phyloP scores from a whole-genome alignment of 1,140 invertebrate species.

The Orchestia grillus region DNA sequence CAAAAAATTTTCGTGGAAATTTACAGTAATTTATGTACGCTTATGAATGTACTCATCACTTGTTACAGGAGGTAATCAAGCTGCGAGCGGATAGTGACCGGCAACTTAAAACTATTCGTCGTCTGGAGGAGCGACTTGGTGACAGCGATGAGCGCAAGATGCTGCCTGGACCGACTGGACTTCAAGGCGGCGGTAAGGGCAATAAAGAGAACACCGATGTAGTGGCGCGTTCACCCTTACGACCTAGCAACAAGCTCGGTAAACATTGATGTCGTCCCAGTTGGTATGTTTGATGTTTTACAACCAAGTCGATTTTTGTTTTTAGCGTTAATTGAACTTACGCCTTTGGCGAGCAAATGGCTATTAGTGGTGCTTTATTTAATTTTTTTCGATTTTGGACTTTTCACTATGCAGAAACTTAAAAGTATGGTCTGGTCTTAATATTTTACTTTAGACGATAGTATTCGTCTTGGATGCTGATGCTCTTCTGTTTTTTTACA shows the following conservation, averaged over 20 bases:
- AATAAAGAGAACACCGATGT: not conserved
- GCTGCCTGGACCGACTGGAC: constrained; percentile 46
- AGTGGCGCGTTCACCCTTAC: constrained; percentile 60
- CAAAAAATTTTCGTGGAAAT: too few species aligned
- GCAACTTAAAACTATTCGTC: constrained; percentile 59
- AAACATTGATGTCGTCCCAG: constrained; percentile 32
- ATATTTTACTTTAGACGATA: not conserved
- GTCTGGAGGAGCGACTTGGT: constrained; percentile 62
- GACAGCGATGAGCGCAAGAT: not conserved
- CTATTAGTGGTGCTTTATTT: not conserved
- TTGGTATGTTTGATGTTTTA: not conserved
- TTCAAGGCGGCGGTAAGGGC: not conserved
- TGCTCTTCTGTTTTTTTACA: not conserved
- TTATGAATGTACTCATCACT: not conserved
- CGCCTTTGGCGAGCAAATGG: not conserved
- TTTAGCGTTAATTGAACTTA: too few species aligned
- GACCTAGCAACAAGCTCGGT: constrained; percentile 59
- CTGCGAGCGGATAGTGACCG: constrained; percentile 62
- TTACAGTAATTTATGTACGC: too few species aligned
- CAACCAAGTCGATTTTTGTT: too few species aligned
- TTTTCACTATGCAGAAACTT: not conserved
- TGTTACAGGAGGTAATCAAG: constrained; percentile 63
- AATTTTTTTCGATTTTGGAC: not conserved
- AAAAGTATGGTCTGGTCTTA: not conserved
- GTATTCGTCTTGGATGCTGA: not conserved